A percentile compares a stretch with the other conserved stretches of the same genome.
phyloP scores from a whole-genome alignment of 2,888 invertebrate species.

The Agrochola macilenta region DNA sequence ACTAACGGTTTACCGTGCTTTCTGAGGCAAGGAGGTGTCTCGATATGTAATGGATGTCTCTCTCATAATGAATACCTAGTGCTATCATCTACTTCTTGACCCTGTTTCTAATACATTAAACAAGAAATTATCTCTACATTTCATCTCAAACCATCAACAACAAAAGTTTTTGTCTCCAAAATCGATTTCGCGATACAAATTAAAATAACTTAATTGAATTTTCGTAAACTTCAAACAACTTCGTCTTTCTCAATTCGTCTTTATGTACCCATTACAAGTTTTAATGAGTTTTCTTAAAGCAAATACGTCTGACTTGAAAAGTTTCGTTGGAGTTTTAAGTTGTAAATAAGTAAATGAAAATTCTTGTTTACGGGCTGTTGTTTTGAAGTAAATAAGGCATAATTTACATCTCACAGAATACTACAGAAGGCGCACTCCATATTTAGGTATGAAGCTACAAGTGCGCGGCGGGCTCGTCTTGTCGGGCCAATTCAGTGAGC shows the following conservation, averaged over 20 bases:
- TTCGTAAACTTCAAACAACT: slow-evolving; percentile 65
- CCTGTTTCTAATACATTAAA: neutral
- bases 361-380: slow-evolving; percentile 52
- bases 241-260: slow-evolving; percentile 46
- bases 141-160: neutral
- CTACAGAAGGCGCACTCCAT: too few species aligned
- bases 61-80: neutral
- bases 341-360: slow-evolving; percentile 61
- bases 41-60: too few species aligned
- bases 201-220: slow-evolving; percentile 68
- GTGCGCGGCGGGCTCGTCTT: too few species aligned
- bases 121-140: neutral
- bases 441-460: too few species aligned
- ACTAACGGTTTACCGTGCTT: too few species aligned
- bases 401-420: neutral
- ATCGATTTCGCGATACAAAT: slow-evolving; percentile 53
- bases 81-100: too few species aligned
- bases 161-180: slow-evolving; percentile 21
- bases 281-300: slow-evolving; percentile 73
- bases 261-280: slow-evolving; percentile 64
- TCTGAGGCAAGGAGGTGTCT: too few species aligned
- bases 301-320: slow-evolving; percentile 61
- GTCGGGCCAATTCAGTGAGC: too few species aligned
- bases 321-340: slow-evolving; percentile 43
- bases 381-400: slow-evolving; percentile 43